Evolutionary conservation across 2,888 invertebrate genomes (phyloP).

Genomic region (Seira ritae): DNA sequence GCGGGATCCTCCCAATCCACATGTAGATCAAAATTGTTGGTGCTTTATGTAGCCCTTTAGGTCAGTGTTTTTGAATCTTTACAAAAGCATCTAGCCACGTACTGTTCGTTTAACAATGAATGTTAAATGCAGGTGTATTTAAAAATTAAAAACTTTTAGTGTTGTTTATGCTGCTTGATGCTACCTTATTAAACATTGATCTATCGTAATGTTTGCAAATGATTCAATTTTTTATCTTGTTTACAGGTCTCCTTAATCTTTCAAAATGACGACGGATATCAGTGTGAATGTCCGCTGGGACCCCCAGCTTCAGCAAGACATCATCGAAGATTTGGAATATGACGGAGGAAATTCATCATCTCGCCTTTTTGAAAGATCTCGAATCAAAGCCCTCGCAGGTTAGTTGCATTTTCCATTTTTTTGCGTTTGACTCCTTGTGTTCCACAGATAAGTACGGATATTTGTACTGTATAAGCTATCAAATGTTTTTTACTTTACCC

Average conservation of each 20-base stretch:
- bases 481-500: background rate
- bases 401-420: conserved; percentile 67
- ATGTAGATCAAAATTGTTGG: too few relatives aligned
- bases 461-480: background rate
- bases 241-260: conserved; percentile 30
- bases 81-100: too few relatives aligned
- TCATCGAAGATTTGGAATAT: conserved; percentile 95
- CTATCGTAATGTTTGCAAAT: too few relatives aligned
- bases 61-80: too few relatives aligned
- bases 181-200: too few relatives aligned
- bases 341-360: conserved; percentile 99
- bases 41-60: too few relatives aligned
- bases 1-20: too few relatives aligned
- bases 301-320: conserved; percentile 89
- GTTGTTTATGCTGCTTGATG: too few relatives aligned
- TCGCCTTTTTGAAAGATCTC: conserved; percentile 98
- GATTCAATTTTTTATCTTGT: background rate
- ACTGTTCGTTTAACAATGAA: too few relatives aligned
- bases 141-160: too few relatives aligned
- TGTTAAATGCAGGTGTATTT: too few relatives aligned
- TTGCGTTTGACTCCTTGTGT: background rate
- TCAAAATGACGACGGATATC: conserved; percentile 95
- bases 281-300: conserved; percentile 96
- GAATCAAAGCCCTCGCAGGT: conserved; percentile 99
- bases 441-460: background rate